A percentile compares a stretch with the other conserved stretches of the same genome.
Conservation (phyloP, 2,888 invertebrate species). For the Sinopyrophorus schimmeli region DNA sequence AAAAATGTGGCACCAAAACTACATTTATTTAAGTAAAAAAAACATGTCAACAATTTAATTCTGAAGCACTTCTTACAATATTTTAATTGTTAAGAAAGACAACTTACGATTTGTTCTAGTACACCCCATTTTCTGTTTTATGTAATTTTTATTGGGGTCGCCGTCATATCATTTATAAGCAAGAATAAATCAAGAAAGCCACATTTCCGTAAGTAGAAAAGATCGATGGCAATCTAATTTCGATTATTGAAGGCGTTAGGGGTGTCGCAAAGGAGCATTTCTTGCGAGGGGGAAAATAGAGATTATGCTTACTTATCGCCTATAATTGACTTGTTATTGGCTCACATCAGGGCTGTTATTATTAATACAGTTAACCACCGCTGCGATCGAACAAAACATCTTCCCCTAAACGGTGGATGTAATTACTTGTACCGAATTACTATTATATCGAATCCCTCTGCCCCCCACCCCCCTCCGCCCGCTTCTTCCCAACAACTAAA, state of each 20-base stretch:
- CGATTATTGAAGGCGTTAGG: slow-evolving; percentile 25
- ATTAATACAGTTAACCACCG: slow-evolving; percentile 40
- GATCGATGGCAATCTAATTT: slow-evolving; percentile 32
- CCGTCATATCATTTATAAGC: too few relatives aligned
- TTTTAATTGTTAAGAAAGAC: too few relatives aligned
- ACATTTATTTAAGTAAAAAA: too few relatives aligned
- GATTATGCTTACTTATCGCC: slow-evolving; percentile 41
- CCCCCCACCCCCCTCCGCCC: too few relatives aligned
- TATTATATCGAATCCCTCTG: too few relatives aligned
- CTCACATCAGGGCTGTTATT: slow-evolving; percentile 40
- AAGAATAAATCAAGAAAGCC: slow-evolving; percentile 20
- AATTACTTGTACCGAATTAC: slow-evolving; percentile 26
- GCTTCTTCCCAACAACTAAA: too few relatives aligned
- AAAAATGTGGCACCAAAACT: too few relatives aligned
- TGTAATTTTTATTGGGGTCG: too few relatives aligned
- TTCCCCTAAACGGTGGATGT: slow-evolving; percentile 26
- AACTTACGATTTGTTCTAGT: too few relatives aligned
- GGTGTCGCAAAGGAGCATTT: slow-evolving; percentile 32
- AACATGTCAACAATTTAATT: too few relatives aligned
- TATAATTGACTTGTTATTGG: slow-evolving; percentile 43
- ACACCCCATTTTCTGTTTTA: too few relatives aligned
- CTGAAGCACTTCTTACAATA: too few relatives aligned
- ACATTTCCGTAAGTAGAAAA: slow-evolving; percentile 32
- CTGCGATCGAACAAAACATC: slow-evolving; percentile 33
- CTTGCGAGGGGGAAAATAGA: slow-evolving; percentile 30